A percentile compares a stretch with the other conserved stretches of the same genome.
Conservation (phyloP, 2,888 invertebrate species). For the Leptinotarsa tumamoca region DNA sequence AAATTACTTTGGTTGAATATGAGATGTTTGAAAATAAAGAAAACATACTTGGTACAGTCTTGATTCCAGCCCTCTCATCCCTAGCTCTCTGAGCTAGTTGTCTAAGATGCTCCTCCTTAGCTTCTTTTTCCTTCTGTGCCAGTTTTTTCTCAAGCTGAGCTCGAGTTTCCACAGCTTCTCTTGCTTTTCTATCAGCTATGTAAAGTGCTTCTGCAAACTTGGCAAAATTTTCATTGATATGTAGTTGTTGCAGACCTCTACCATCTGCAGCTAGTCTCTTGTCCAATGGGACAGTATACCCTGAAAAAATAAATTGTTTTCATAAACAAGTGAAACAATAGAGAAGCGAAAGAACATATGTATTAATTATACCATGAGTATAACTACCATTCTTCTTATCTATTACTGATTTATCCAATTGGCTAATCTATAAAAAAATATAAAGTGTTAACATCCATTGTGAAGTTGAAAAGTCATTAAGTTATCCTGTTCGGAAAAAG, state of each 20-base stretch:
- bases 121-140: conserved; percentile 98
- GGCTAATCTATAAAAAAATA: too few species aligned
- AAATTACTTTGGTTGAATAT: too few species aligned
- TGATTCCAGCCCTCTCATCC: conserved; percentile 91
- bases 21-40: too few species aligned
- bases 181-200: conserved; percentile 95
- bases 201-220: conserved; percentile 97
- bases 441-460: too few species aligned
- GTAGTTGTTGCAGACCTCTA: conserved; percentile 94
- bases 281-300: conserved; percentile 97
- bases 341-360: too few species aligned
- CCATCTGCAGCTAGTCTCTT: conserved; percentile 99
- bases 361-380: too few species aligned
- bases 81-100: conserved; percentile 94
- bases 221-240: conserved; percentile 99
- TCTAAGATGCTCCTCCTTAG: conserved; percentile 94
- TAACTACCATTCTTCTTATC: too few species aligned
- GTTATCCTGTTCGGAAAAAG: too few species aligned
- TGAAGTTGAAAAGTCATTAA: too few species aligned
- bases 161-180: conserved; percentile 97
- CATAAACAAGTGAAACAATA: too few species aligned
- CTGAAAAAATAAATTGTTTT: conserved; percentile 29
- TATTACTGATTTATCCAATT: too few species aligned
- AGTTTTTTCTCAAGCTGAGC: conserved; percentile 95
- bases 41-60: conserved; percentile 58